Conservation (phyloP, 2,888 invertebrate species). For the Meliscaeva auricollis region DNA sequence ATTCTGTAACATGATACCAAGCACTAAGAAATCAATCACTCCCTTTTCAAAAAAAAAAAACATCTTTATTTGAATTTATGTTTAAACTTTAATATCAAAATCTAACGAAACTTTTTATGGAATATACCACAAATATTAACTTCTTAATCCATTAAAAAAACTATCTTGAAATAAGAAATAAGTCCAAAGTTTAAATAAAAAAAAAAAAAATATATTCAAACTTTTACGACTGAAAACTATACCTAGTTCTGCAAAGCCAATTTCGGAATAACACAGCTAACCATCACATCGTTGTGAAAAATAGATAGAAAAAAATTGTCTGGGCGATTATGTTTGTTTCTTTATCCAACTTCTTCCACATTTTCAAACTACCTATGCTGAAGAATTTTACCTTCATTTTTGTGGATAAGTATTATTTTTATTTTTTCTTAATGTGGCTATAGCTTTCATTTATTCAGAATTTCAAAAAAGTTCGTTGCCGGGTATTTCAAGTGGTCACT, state of each 20-base stretch:
- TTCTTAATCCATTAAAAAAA: constrained; percentile 27
- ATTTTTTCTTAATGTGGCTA: not conserved
- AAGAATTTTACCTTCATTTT: not conserved
- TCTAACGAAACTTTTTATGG: not conserved
- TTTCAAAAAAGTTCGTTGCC: constrained; percentile 31
- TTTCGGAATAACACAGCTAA: not conserved
- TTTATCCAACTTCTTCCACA: constrained; percentile 3
- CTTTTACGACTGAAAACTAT: constrained; percentile 16
- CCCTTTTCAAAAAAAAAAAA: not conserved
- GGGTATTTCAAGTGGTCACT: constrained; percentile 34
- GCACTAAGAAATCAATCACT: not conserved
- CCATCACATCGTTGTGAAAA: not conserved
- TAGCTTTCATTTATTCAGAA: not conserved
- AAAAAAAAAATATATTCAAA: not conserved
- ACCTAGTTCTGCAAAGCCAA: constrained; percentile 1
- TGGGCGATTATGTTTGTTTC: not conserved
- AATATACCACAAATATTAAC: constrained; percentile 30
- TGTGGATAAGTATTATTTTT: too few relatives aligned
- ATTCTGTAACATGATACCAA: too few relatives aligned
- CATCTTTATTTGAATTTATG: constrained; percentile 4
- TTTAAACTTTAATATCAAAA: constrained; percentile 1
- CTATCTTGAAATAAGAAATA: not conserved
- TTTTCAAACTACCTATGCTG: not conserved
- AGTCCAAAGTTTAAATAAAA: not conserved
- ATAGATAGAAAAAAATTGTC: not conserved